phyloP scores from a whole-genome alignment of 2,797 vertebrate genomes.

The Poecilia velifera region DNA sequence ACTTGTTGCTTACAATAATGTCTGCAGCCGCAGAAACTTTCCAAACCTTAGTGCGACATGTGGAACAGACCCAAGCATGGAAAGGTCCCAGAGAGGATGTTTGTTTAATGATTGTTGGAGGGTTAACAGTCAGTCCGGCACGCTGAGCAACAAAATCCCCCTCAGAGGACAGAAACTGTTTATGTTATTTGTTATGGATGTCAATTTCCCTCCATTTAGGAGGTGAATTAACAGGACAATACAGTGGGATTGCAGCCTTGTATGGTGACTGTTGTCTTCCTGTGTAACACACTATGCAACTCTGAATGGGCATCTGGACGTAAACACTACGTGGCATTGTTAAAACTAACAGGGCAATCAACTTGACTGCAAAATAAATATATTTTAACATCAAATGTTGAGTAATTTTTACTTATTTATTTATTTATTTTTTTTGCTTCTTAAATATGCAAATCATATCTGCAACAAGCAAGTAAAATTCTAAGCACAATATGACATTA shows the following conservation, averaged over 20 bases:
- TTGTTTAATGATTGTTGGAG: slow-evolving; percentile 79
- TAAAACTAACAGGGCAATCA: slow-evolving; percentile 26
- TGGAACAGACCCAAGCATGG: slow-evolving; percentile 66
- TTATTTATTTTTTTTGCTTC: not conserved
- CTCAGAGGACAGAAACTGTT: slow-evolving; percentile 61
- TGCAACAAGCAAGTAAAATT: not conserved
- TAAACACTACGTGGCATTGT: slow-evolving; percentile 56
- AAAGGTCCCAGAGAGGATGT: slow-evolving; percentile 76
- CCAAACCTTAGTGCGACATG: slow-evolving; percentile 74
- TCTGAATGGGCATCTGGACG: slow-evolving; percentile 35
- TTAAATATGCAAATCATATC: not conserved
- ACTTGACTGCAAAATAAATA: not conserved
- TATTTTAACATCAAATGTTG: slow-evolving; percentile 2
- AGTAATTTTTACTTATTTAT: not conserved
- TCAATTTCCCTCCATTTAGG: slow-evolving; percentile 76
- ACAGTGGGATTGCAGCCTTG: slow-evolving; percentile 51
- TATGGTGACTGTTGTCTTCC: slow-evolving; percentile 66
- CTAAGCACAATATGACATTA: not conserved
- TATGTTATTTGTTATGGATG: slow-evolving; percentile 79
- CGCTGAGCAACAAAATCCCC: slow-evolving; percentile 71
- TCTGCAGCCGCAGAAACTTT: slow-evolving; percentile 62
- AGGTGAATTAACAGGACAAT: slow-evolving; percentile 72
- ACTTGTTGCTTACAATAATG: slow-evolving; percentile 79
- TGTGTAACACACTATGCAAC: slow-evolving; percentile 45
- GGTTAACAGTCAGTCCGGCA: slow-evolving; percentile 61